Base-by-base conservation (phyloP, 2,888 invertebrate species). In the Polydrusus pterygomalis region DNA sequence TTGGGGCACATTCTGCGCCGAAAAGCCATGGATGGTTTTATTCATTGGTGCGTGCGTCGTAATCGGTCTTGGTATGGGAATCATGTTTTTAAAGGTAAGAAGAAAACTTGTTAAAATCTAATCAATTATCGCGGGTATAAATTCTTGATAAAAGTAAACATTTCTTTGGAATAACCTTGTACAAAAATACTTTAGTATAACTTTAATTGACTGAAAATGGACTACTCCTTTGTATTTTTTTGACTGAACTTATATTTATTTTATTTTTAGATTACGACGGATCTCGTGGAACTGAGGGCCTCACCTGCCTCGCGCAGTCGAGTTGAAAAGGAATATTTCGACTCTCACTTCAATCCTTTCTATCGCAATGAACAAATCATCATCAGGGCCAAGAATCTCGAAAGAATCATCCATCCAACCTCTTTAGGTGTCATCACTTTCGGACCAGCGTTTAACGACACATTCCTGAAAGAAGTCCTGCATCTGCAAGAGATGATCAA, bases 281-380 rank as follows among this genome's bases (percentile, higher is more conserved):
- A 99, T 89, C 99, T 99, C 0, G 97, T 99, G 0, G 94, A 99
- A 86, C 90, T 99, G 74, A 99, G 99, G 99, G 98, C 99, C 0
- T 92, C 98, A 0, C 95, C 97, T 0, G 89, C 89, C 70, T 97
- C 97, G 0, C 91, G 95, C 56, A 95, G 97, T 0, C 91, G 99
- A 0, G 84, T 93, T n/a, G 98, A 99, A 87, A 92, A 95, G 77
- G 92, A 95, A 75, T 98, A 93, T 88, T 99, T 96, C 86, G 98
- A 99, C 87, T 91, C 93, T 0, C 93, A 97, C 83, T 99, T 99
- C 87, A 94, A 95, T 83, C 97, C 97, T 0, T 98, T 98, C 88
- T 97, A 96, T 87, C 91, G 97, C 77, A 95, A 95, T 11, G 97
- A 98, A 87, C 93, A 87, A 80, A 86, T 96, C 82, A 97, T 99